A percentile compares a stretch with the other conserved stretches of the same genome.
phyloP scores from a whole-genome alignment of 1,140 invertebrate genomes.

The Drosophila quadrilineata region DNA sequence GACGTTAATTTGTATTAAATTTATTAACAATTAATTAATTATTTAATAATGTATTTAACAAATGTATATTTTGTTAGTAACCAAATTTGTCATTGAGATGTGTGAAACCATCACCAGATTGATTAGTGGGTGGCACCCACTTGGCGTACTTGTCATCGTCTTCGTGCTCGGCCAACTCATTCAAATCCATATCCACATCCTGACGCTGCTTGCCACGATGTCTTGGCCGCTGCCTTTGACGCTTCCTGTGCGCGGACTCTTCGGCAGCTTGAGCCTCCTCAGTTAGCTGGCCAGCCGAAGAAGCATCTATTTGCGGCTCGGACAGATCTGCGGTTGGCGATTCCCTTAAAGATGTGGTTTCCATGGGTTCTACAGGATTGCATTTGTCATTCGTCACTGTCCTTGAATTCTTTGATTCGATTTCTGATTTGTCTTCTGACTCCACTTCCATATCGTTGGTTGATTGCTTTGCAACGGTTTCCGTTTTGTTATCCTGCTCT shows the following conservation, averaged over 20 bases:
- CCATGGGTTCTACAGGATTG: slow-evolving; percentile 16
- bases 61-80: slow-evolving; percentile 84
- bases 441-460: slow-evolving; percentile 9
- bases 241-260: slow-evolving; percentile 43
- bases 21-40: background rate
- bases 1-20: too few species aligned
- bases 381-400: slow-evolving; percentile 43
- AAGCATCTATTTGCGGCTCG: background rate
- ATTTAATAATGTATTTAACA: too few species aligned
- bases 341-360: slow-evolving; percentile 41
- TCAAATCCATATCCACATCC: slow-evolving; percentile 79
- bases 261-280: slow-evolving; percentile 21
- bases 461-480: slow-evolving; percentile 25
- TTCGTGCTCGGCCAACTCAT: slow-evolving; percentile 82
- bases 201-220: slow-evolving; percentile 61
- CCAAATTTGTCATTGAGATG: slow-evolving; percentile 91
- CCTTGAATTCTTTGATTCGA: slow-evolving; percentile 41
- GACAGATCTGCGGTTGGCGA: background rate
- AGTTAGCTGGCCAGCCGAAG: background rate
- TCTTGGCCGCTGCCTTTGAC: slow-evolving; percentile 44
- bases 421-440: slow-evolving; percentile 28
- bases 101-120: slow-evolving; percentile 91
- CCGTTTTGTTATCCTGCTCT: slow-evolving; percentile 34
- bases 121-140: slow-evolving; percentile 89
- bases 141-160: slow-evolving; percentile 86